Evolutionary conservation across 2,888 invertebrate genomes (phyloP).

Genomic region (Notocelia uddmanniana): DNA sequence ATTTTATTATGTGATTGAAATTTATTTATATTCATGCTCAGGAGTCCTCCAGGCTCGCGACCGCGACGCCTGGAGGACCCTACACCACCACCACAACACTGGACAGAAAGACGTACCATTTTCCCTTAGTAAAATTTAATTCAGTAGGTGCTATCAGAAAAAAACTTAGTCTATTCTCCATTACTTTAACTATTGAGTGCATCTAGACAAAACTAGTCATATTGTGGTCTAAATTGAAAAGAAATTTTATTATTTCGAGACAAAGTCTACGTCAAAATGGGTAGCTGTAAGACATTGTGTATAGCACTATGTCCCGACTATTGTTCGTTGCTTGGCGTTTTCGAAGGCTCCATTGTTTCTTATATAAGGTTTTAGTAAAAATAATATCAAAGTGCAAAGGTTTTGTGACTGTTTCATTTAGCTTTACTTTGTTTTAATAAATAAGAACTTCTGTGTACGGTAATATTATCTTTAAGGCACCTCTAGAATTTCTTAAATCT

Average conservation of each 20-base stretch:
- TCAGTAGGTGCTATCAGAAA: background rate
- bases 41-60: too few relatives aligned
- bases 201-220: background rate
- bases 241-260: conserved; percentile 16
- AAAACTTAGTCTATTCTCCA: background rate
- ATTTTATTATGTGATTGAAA: too few relatives aligned
- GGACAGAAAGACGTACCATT: background rate
- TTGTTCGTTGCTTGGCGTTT: conserved; percentile 16
- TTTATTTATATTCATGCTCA: too few relatives aligned
- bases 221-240: conserved; percentile 18
- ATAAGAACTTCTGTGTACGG: background rate
- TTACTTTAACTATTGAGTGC: background rate
- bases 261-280: conserved; percentile 30
- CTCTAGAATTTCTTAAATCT: too few relatives aligned
- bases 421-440: background rate
- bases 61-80: too few relatives aligned
- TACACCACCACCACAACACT: too few relatives aligned
- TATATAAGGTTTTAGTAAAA: background rate
- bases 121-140: background rate
- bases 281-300: conserved; percentile 24
- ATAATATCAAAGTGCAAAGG: conserved; percentile 10
- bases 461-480: too few relatives aligned
- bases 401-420: conserved; percentile 11
- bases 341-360: conserved; percentile 16
- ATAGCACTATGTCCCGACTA: conserved; percentile 15